These are phyloP conservation scores for Parus major DNA, from an alignment of 2,113 vertebrate genomes.

Conservation along the genomic window DNA sequence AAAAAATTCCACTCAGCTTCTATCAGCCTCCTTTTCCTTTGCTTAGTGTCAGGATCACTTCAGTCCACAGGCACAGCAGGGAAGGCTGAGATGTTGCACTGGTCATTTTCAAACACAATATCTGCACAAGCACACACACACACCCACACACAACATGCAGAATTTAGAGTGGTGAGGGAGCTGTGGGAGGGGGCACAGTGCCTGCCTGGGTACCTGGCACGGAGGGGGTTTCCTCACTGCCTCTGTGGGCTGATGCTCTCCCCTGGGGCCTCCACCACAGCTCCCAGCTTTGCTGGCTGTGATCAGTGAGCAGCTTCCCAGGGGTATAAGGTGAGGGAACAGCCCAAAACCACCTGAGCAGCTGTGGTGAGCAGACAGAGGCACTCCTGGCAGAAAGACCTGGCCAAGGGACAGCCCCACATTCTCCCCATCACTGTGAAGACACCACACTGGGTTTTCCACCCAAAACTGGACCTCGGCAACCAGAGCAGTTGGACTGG, in stretches of 20 bases:
- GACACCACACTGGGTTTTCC: neutral
- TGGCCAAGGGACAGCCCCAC: neutral
- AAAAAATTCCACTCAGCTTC: neutral
- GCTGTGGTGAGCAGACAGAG: neutral
- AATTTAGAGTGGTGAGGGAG: neutral
- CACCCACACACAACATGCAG: neutral
- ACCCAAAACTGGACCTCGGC: neutral
- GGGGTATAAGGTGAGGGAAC: neutral
- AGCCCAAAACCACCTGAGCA: neutral
- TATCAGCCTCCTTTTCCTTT: slow-evolving; percentile 17
- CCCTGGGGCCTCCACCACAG: neutral
- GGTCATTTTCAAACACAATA: neutral
- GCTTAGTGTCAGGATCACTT: neutral
- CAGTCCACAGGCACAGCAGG: neutral
- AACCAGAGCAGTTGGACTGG: neutral
- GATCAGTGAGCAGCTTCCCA: neutral
- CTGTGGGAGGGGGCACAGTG: neutral
- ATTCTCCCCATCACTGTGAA: fast-evolving
- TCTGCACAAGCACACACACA: neutral
- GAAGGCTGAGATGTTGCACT: neutral
- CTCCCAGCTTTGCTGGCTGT: neutral
- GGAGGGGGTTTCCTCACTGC: neutral
- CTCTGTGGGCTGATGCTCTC: neutral
- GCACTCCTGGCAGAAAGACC: neutral
- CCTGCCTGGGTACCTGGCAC: fast-evolving